phyloP scores from a whole-genome alignment of 2,797 vertebrate species.

The Buceros bicornis region DNA sequence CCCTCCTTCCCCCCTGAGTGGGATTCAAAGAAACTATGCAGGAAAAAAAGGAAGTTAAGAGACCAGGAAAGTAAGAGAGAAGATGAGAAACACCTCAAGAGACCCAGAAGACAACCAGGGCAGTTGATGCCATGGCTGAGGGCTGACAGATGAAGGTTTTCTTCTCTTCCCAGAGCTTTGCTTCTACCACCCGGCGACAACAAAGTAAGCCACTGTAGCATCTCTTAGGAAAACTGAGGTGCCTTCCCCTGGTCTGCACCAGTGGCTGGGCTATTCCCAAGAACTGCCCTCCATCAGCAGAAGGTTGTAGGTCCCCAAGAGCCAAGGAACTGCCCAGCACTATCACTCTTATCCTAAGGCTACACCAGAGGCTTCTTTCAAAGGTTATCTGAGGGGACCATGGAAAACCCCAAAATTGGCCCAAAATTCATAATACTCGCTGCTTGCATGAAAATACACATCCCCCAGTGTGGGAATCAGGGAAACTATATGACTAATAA shows the following conservation, averaged over 20 bases:
- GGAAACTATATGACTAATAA: neutral
- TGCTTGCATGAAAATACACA: neutral
- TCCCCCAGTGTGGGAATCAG: neutral
- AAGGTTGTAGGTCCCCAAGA: neutral
- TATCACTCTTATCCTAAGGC: neutral
- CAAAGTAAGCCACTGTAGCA: neutral
- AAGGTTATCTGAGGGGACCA: neutral
- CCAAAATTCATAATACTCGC: neutral
- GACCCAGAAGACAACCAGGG: neutral
- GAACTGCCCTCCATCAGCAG: neutral
- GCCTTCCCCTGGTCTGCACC: neutral
- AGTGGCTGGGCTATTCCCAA: neutral
- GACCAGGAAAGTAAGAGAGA: neutral
- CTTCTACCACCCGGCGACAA: neutral
- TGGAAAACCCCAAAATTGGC: neutral
- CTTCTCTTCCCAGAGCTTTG: neutral
- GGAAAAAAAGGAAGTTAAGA: neutral
- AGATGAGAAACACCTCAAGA: neutral
- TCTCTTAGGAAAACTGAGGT: neutral
- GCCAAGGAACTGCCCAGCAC: neutral
- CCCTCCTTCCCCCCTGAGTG: accelerated
- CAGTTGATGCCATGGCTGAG: neutral
- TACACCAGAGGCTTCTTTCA: neutral
- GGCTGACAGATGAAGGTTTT: neutral
- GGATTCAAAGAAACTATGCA: neutral